Base-by-base conservation (phyloP, 2,113 vertebrate genomes). In the Sciurus niger region DNA sequence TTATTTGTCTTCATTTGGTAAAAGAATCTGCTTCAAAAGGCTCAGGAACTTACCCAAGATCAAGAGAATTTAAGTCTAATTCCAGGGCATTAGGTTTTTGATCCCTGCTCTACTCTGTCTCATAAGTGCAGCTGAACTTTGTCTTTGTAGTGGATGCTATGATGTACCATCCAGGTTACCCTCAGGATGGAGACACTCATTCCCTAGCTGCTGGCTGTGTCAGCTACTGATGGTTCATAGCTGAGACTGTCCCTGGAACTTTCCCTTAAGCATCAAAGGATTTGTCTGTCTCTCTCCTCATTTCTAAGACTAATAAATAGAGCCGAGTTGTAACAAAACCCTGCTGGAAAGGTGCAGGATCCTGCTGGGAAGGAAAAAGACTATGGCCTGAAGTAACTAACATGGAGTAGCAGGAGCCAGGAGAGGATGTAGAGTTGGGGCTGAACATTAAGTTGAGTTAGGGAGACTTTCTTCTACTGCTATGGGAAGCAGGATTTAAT, bases 21-120 rank as follows among this genome's bases (percentile, higher is more conserved):
- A 84, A 76, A 89, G 72, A 95, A 72, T 80, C 16, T 77, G 37
- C 51, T 90, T 88, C 53, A 58, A 46, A 63, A 58, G 37, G 58
- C 83, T 74, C 60, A 87, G 43, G 28, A 37, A 60, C 37, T 87
- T 93, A 46, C 37, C 58, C 25, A 8, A 91, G 25, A 18, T 74
- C 67, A 74, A 24, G 51, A 58, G 72, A 95, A 63, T 78, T 90
- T 34, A 90, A 90, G 24, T 76, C 82, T 89, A 63, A 80, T 22
- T 53, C 22, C 2, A 63, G 63, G 55, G 24, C 24, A 48, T 51
- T 78, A 51, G 25, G 13, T 63, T 40, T 78, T 89, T 67, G 28
- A 77, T 58, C 6, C n/a, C 30, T 28, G 28, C 25, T 78, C 18
- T n/a, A 4, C 65, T 72, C 30, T 67, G 63, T n/a, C 73, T 95